These are phyloP conservation scores for Potorous gilbertii DNA, from an alignment of 2,797 vertebrate species.

Conservation along the genomic window DNA sequence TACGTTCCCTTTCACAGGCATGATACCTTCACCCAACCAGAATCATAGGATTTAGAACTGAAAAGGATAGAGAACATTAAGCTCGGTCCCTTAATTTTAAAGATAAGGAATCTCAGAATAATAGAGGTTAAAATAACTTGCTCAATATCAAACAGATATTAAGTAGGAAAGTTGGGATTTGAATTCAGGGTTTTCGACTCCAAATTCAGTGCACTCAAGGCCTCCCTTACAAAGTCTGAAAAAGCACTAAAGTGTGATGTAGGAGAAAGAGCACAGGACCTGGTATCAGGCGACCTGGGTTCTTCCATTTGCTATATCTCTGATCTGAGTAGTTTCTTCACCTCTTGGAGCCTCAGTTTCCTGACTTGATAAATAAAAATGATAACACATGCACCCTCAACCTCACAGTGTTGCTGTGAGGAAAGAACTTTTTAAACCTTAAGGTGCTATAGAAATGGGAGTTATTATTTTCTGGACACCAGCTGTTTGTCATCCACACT, in stretches of 20 bases:
- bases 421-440: constrained; percentile 22
- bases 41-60: not conserved
- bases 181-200: not conserved
- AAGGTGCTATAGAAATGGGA: not conserved
- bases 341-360: constrained; percentile 18
- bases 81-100: not conserved
- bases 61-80: not conserved
- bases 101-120: not conserved
- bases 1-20: not conserved
- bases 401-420: not conserved
- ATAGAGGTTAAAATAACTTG: not conserved
- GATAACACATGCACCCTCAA: not conserved
- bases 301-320: not conserved
- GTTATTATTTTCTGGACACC: not conserved
- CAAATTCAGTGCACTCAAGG: not conserved
- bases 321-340: not conserved
- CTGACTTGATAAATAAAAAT: constrained; percentile 10
- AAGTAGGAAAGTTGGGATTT: not conserved
- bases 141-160: not conserved
- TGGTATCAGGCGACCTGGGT: not conserved
- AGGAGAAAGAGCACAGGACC: not conserved
- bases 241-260: not conserved
- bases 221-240: not conserved
- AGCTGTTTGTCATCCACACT: not conserved
- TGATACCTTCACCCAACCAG: not conserved